These are phyloP conservation scores for Lepus oiostolus DNA, from an alignment of 2,797 vertebrate species.

Conservation along the genomic window DNA sequence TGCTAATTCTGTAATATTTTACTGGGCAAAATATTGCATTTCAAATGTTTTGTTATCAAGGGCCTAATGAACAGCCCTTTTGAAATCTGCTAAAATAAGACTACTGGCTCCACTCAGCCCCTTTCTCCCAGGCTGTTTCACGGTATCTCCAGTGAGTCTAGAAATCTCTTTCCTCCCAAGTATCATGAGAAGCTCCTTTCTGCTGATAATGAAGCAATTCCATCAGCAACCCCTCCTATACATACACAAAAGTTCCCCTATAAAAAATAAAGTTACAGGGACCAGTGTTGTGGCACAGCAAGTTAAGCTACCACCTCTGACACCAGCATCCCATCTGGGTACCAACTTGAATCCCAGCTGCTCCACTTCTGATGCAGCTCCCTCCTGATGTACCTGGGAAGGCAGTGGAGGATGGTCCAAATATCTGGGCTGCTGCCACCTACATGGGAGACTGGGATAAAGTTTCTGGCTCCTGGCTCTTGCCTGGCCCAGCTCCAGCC, in stretches of 20 bases:
- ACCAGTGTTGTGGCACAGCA: too few relatives aligned
- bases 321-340: too few relatives aligned
- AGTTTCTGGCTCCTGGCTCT: too few relatives aligned
- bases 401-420: too few relatives aligned
- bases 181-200: not conserved
- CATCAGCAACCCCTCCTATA: not conserved
- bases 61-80: not conserved
- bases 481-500: too few relatives aligned
- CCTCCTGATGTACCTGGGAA: too few relatives aligned
- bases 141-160: not conserved
- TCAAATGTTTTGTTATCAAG: constrained; percentile 9
- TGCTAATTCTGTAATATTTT: constrained; percentile 11
- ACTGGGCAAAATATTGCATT: constrained; percentile 10
- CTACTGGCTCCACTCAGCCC: not conserved
- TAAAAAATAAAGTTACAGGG: too few relatives aligned
- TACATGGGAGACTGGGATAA: too few relatives aligned
- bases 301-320: too few relatives aligned
- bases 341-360: too few relatives aligned
- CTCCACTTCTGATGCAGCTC: not conserved
- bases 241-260: not conserved
- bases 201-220: not conserved
- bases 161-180: not conserved
- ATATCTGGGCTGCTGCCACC: too few relatives aligned
- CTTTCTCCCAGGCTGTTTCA: not conserved
- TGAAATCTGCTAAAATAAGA: constrained; percentile 8